Evolutionary conservation across 2,113 vertebrate species (phyloP).

Genomic region (Anguilla rostrata): DNA sequence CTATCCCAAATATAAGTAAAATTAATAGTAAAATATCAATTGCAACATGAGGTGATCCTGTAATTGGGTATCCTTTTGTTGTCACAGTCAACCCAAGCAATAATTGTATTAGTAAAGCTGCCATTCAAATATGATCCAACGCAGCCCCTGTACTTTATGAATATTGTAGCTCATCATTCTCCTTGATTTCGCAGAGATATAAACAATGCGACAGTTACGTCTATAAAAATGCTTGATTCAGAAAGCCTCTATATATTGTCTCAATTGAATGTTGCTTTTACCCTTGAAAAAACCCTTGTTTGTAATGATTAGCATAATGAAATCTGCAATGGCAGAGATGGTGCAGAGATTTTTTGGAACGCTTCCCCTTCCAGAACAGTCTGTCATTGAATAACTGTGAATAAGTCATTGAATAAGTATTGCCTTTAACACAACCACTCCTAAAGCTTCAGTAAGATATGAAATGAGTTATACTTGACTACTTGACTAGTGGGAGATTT

Average conservation of each 20-base stretch:
- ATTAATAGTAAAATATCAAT: neutral
- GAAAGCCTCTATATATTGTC: too few species aligned
- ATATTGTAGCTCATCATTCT: too few species aligned
- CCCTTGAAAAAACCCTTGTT: neutral
- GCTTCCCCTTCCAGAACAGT: neutral
- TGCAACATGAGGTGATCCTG: neutral
- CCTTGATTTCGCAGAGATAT: too few species aligned
- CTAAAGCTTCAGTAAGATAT: neutral
- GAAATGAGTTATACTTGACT: neutral
- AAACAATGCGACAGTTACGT: too few species aligned
- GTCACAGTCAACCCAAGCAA: too few species aligned
- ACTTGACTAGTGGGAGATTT: neutral
- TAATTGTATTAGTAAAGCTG: too few species aligned
- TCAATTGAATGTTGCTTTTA: neutral
- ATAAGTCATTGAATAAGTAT: neutral
- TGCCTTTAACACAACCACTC: neutral
- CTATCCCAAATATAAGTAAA: neutral
- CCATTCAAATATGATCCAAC: too few species aligned
- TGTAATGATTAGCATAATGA: neutral
- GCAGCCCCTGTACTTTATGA: too few species aligned
- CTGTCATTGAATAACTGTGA: neutral
- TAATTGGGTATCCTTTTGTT: too few species aligned
- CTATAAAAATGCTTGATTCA: too few species aligned
- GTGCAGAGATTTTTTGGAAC: neutral
- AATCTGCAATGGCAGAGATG: neutral